A percentile compares a stretch with the other conserved stretches of the same genome.
phyloP scores from a whole-genome alignment of 2,113 vertebrate genomes.

The Calonectris borealis region DNA sequence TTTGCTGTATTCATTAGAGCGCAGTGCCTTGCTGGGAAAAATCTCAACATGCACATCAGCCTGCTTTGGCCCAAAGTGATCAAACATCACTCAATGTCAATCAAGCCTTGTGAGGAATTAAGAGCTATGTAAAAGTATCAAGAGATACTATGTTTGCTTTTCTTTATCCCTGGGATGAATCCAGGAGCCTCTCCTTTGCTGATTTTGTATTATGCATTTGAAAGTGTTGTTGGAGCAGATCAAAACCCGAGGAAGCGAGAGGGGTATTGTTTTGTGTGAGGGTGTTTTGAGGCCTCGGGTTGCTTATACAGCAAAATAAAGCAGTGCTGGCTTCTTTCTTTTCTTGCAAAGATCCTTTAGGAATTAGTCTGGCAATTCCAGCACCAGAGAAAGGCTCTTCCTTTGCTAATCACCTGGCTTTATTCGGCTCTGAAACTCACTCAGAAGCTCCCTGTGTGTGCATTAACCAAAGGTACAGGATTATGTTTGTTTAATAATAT shows the following conservation, averaged over 20 bases:
- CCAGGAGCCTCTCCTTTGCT: constrained; percentile 34
- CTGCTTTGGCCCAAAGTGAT: constrained; percentile 9
- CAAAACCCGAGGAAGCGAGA: neutral
- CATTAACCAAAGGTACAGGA: constrained; percentile 64
- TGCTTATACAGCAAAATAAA: constrained; percentile 69
- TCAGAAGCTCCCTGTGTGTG: constrained; percentile 36
- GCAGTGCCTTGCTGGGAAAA: neutral
- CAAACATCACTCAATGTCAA: constrained; percentile 13
- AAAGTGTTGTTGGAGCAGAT: constrained; percentile 35
- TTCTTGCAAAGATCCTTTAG: constrained; percentile 27
- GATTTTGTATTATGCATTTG: constrained; percentile 46
- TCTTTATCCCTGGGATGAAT: constrained; percentile 58
- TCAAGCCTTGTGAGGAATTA: constrained; percentile 25
- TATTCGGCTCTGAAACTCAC: constrained; percentile 48
- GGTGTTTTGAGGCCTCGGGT: constrained; percentile 46
- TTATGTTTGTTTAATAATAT: constrained; percentile 76
- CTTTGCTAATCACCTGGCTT: constrained; percentile 63
- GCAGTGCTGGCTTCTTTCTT: neutral
- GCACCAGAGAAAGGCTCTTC: constrained; percentile 35
- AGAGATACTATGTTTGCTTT: constrained; percentile 48
- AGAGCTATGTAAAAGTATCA: neutral
- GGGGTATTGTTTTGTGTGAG: neutral
- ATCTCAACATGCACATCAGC: neutral
- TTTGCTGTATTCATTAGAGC: neutral
- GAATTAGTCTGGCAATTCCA: constrained; percentile 52